phyloP scores from a whole-genome alignment of 2,888 invertebrate genomes.

The Linyphia triangularis region DNA sequence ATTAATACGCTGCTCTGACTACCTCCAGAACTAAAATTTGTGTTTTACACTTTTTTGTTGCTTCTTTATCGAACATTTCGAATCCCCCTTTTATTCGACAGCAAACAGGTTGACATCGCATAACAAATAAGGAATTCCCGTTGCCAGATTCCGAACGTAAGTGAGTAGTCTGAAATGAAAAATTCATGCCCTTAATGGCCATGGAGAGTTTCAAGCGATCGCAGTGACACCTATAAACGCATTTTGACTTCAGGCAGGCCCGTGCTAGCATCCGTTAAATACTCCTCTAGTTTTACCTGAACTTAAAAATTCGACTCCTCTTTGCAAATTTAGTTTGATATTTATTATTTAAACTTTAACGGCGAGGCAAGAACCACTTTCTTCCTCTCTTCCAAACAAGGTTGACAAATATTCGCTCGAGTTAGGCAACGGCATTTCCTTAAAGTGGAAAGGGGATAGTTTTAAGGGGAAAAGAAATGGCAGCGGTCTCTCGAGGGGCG shows the following conservation, averaged over 20 bases:
- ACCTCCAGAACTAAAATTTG: conserved; percentile 18
- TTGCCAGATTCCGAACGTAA: conserved; percentile 57
- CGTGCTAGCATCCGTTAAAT: conserved; percentile 42
- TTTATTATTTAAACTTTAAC: conserved; percentile 66
- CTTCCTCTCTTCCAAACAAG: too few relatives aligned
- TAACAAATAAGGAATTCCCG: conserved; percentile 60
- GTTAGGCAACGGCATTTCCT: conserved; percentile 30
- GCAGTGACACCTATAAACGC: conserved; percentile 68
- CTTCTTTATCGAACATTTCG: conserved; percentile 57
- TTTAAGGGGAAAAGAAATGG: conserved; percentile 62
- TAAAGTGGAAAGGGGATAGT: conserved; percentile 59
- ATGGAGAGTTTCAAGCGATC: conserved; percentile 14
- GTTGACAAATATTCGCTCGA: conserved; percentile 46
- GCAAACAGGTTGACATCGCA: conserved; percentile 70
- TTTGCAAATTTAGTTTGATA: conserved; percentile 49
- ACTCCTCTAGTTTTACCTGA: conserved; percentile 24
- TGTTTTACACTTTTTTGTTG: not conserved
- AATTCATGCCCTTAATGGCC: conserved; percentile 68
- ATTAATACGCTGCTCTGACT: conserved; percentile 65
- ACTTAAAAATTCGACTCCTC: conserved; percentile 29
- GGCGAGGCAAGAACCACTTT: conserved; percentile 11
- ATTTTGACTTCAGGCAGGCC: conserved; percentile 31
- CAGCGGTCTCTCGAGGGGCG: conserved; percentile 27
- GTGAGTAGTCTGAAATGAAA: conserved; percentile 60
- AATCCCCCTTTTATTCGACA: conserved; percentile 43